Evolutionary conservation across 2,113 vertebrate genomes (phyloP), one percentile per base, ranked within the genome.

Genomic region (Takifugu bimaculatus): DNA sequence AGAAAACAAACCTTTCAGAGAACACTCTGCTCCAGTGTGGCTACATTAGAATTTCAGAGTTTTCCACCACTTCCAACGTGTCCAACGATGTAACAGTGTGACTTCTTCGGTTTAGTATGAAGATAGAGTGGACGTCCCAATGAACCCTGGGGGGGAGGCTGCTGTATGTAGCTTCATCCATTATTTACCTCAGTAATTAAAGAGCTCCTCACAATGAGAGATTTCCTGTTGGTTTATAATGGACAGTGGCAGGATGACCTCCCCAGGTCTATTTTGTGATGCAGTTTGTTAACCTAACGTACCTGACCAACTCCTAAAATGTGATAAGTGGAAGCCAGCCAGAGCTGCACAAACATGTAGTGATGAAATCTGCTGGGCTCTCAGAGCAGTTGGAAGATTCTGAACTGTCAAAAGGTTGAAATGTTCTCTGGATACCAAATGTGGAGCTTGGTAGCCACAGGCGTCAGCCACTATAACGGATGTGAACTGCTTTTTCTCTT

Each of bases 121-220:
- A 63, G 64, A 76, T 56, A 57, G 51, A 25, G 45, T 4, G 45
- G 54, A 54, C 47, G 28, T 54, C 54, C 72, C 77, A 74, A 72
- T 64, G 77, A 68, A 58, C 56, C 67, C 63, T 75, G 3, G 13
- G 65, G 54, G 65, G 53, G 20, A 20, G 20, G 59, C 63, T 75
- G 57, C 73, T 65, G 47, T 50, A 50, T 50, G 54, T 72, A 70
- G 47, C 15, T 60, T 73, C 60, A 81, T 81, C 42, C 75, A 82
- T 81, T 86, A 82, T 86, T 79, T 68, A 84, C 75, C 27, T 5
- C 27, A 27, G 57, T 83, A 86, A 82, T 86, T 86, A 84, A 86
- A 88, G 77, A 49, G 56, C 60, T 76, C 45, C 69, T 74, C 77
- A 63, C 67, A 69, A 79, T 80, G 69, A 82, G 70, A 75, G 68